A percentile compares a stretch with the other conserved stretches of the same genome.
These are phyloP conservation scores for Mionectes macconnelli DNA, from an alignment of 2,113 vertebrate species.

Conservation along the genomic window DNA sequence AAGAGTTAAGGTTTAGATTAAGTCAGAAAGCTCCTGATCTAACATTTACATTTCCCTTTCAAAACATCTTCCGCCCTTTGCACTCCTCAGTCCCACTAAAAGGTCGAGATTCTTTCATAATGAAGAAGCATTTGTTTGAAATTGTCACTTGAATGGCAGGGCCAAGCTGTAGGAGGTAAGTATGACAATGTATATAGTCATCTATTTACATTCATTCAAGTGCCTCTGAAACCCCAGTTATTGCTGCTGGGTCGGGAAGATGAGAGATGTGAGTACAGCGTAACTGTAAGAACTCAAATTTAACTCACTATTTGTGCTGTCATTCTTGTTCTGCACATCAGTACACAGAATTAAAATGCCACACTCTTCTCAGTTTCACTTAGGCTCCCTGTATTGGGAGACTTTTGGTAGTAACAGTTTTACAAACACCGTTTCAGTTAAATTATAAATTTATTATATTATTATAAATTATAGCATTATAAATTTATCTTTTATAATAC, in stretches of 20 bases:
- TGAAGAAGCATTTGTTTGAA: background rate
- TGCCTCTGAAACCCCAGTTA: background rate
- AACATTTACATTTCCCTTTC: slow-evolving; percentile 49
- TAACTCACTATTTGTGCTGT: background rate
- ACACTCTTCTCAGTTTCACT: background rate
- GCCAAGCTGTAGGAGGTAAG: background rate
- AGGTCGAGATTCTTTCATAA: background rate
- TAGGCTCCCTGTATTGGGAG: background rate
- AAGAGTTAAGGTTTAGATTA: slow-evolving; percentile 23
- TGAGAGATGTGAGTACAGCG: background rate
- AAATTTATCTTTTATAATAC: background rate
- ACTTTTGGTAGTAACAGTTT: background rate
- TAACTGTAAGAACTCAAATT: background rate
- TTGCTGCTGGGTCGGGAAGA: background rate
- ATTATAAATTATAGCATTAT: background rate
- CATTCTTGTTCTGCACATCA: background rate
- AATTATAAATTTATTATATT: background rate
- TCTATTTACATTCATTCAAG: background rate
- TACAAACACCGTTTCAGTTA: background rate
- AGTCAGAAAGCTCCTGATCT: background rate
- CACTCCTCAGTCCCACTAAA: background rate
- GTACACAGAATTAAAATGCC: background rate
- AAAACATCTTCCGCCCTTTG: slow-evolving; percentile 44
- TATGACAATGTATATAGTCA: background rate
- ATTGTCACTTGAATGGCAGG: background rate